Evolutionary conservation across 2,113 vertebrate genomes (phyloP).

Genomic region (Bubo blakistoni): DNA sequence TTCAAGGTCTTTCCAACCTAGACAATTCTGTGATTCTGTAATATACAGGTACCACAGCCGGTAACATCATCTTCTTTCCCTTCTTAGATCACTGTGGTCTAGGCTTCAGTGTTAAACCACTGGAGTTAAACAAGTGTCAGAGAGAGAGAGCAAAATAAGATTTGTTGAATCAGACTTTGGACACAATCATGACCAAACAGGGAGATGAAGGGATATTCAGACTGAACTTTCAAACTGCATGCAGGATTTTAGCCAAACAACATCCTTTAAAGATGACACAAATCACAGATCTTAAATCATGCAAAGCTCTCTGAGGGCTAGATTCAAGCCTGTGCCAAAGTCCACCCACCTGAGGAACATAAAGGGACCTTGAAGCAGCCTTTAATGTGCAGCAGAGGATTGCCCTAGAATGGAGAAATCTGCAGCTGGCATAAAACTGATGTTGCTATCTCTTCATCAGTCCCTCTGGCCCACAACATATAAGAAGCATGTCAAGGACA

Average conservation of each 20-base stretch:
- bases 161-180: neutral
- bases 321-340: neutral
- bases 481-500: slow-evolving; percentile 26
- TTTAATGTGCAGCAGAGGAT: slow-evolving; percentile 12
- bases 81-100: neutral
- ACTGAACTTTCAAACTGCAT: neutral
- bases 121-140: neutral
- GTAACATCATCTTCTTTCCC: neutral
- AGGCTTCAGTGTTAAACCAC: neutral
- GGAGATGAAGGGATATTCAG: neutral
- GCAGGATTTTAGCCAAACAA: neutral
- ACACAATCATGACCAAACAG: neutral
- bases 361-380: slow-evolving; percentile 29
- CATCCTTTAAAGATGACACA: neutral
- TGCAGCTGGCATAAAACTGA: slow-evolving; percentile 18
- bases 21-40: too few species aligned
- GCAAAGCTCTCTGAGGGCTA: neutral
- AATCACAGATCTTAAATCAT: neutral
- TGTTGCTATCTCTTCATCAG: slow-evolving; percentile 36
- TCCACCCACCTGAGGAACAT: neutral
- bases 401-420: slow-evolving; percentile 17
- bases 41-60: neutral
- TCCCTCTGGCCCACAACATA: neutral
- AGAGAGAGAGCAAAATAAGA: neutral
- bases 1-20: too few species aligned